A percentile compares a stretch with the other conserved stretches of the same genome.
Evolutionary conservation across 2,113 vertebrate species (phyloP).

Genomic region (Pipa parva): DNA sequence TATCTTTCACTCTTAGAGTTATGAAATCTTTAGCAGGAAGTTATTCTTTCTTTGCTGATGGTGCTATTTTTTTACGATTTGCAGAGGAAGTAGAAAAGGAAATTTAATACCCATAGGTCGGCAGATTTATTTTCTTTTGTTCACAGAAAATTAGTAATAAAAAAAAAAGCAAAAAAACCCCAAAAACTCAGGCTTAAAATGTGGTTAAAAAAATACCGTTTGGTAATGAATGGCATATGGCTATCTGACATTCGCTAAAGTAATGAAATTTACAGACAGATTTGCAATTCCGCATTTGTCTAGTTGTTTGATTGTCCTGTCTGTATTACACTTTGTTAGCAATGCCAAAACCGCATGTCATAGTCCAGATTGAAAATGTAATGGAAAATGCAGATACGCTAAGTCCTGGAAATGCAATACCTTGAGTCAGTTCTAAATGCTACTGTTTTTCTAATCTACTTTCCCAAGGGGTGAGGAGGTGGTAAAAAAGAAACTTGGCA

Average conservation of each 20-base stretch:
- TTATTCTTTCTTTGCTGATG: constrained; percentile 2
- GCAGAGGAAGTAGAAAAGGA: background rate
- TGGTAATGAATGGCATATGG: background rate
- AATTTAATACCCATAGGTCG: constrained; percentile 14
- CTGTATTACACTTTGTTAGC: constrained; percentile 42
- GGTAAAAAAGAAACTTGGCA: constrained; percentile 54
- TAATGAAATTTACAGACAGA: constrained; percentile 22
- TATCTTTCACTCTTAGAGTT: too few relatives aligned
- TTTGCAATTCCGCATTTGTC: constrained; percentile 10
- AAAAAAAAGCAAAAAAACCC: too few relatives aligned
- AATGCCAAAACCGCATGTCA: constrained; percentile 50
- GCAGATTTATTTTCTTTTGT: constrained; percentile 7
- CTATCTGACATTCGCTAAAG: background rate
- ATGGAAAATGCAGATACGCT: constrained; percentile 48
- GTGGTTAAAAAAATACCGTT: too few relatives aligned
- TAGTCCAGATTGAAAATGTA: constrained; percentile 52
- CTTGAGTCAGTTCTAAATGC: constrained; percentile 44
- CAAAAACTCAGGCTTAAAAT: too few relatives aligned
- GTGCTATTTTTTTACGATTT: constrained; percentile 3
- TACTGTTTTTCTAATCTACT: constrained; percentile 67
- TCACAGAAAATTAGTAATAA: background rate
- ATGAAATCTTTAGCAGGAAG: background rate
- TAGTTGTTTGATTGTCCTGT: constrained; percentile 11
- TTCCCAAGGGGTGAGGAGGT: constrained; percentile 60
- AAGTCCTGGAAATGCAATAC: constrained; percentile 40